Evolutionary conservation across 2,113 vertebrate genomes (phyloP).

Genomic region (Piprites chloris): DNA sequence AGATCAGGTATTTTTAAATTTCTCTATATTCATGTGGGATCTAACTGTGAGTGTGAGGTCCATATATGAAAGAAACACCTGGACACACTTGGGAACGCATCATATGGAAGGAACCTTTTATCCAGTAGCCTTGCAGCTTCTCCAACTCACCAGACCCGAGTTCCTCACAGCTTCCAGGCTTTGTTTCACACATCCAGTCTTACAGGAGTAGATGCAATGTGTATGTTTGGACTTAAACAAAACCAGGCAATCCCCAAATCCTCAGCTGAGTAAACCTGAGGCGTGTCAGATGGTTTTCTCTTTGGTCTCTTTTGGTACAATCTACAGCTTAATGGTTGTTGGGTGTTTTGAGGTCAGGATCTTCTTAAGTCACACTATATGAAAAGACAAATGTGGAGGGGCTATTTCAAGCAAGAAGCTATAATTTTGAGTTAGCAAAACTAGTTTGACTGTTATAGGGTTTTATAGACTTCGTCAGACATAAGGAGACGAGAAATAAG

Average conservation of each 20-base stretch:
- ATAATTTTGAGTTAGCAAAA: background rate
- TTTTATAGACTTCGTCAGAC: background rate
- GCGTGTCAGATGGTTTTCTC: background rate
- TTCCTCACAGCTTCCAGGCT: background rate
- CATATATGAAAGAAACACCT: background rate
- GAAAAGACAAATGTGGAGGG: background rate
- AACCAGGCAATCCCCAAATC: background rate
- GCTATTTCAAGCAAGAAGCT: background rate
- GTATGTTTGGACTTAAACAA: background rate
- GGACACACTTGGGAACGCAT: background rate
- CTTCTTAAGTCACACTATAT: background rate
- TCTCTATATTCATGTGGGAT: background rate
- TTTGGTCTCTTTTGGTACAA: background rate
- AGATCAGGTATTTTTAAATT: background rate
- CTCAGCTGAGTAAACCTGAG: background rate
- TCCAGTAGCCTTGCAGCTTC: background rate
- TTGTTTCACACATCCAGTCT: background rate
- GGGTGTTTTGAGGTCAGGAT: background rate
- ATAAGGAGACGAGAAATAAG: background rate
- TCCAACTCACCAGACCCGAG: background rate
- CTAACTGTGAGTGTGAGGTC: background rate
- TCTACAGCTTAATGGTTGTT: background rate
- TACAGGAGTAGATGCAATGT: background rate
- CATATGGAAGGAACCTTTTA: background rate
- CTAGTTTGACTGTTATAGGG: background rate